phyloP scores from a whole-genome alignment of 2,113 vertebrate genomes.

The Cisticola juncidis region DNA sequence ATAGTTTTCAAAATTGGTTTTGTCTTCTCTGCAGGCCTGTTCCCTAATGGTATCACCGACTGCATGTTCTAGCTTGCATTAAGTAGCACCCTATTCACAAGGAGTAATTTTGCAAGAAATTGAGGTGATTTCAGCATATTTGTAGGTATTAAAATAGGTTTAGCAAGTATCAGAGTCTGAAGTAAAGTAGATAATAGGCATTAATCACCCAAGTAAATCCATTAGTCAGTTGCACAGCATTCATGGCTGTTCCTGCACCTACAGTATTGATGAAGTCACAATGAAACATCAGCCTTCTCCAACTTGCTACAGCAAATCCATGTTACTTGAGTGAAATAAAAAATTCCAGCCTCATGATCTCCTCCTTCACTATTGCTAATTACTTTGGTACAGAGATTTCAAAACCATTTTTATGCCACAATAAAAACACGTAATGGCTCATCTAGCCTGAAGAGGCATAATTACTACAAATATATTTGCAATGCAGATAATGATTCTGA shows the following conservation, averaged over 20 bases:
- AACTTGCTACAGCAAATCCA: constrained; percentile 43
- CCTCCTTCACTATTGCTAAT: constrained; percentile 27
- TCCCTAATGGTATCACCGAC: not conserved
- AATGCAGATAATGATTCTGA: not conserved
- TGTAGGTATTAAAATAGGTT: constrained; percentile 37
- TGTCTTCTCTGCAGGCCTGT: not conserved
- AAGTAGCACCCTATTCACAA: not conserved
- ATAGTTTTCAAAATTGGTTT: not conserved
- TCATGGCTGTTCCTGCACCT: constrained; percentile 22
- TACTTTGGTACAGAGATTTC: not conserved
- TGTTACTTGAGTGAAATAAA: constrained; percentile 5
- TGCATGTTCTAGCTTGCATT: constrained; percentile 17
- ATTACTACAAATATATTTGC: not conserved
- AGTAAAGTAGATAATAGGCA: constrained; percentile 54
- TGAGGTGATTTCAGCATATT: constrained; percentile 55
- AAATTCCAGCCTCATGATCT: not conserved
- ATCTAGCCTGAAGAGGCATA: not conserved
- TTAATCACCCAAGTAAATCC: constrained; percentile 67
- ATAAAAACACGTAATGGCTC: not conserved
- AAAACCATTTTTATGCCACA: constrained; percentile 7
- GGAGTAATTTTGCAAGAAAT: constrained; percentile 46
- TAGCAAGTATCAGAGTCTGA: constrained; percentile 41
- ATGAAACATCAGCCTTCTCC: constrained; percentile 43
- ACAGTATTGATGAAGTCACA: constrained; percentile 20
- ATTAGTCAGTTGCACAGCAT: constrained; percentile 58